A percentile compares a stretch with the other conserved stretches of the same genome.
These are phyloP conservation scores for Bucorvus abyssinicus DNA, from an alignment of 2,797 vertebrate genomes.

Conservation along the genomic window DNA sequence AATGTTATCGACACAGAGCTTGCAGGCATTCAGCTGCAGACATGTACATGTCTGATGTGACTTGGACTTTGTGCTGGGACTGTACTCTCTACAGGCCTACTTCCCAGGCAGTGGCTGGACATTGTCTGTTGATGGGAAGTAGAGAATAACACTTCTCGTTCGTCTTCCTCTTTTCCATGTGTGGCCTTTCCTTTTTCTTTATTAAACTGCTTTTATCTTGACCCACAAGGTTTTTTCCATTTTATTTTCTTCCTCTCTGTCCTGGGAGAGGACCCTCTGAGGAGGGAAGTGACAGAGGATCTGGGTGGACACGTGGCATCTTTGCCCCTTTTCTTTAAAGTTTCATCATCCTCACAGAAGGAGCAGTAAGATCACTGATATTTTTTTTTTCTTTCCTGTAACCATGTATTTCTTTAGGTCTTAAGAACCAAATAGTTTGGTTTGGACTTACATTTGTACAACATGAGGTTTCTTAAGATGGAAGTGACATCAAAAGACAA, in stretches of 20 bases:
- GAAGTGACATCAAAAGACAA: not conserved
- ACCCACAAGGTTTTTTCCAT: not conserved
- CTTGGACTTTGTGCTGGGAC: too few species aligned
- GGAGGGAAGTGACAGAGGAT: not conserved
- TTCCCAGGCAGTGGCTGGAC: not conserved
- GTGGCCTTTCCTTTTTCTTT: not conserved
- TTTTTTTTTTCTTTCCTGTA: too few species aligned
- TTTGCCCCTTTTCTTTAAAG: not conserved
- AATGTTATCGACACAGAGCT: too few species aligned
- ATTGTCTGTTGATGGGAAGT: not conserved
- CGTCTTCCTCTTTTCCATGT: not conserved
- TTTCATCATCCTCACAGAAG: not conserved
- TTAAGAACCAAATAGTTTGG: too few species aligned
- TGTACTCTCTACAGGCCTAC: too few species aligned
- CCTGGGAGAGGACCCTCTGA: too few species aligned
- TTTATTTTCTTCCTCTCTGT: not conserved
- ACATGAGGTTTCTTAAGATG: not conserved
- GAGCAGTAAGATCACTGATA: too few species aligned
- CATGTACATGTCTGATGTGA: too few species aligned
- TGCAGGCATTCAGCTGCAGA: too few species aligned
- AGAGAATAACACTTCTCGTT: not conserved
- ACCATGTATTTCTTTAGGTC: too few species aligned
- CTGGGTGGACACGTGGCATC: rapidly evolving
- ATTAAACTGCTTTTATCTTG: not conserved
- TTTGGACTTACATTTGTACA: not conserved